Evolutionary conservation across 92 coral and sea anemone species (phyloP), one percentile per base, ranked within the genome.

Genomic region (Scolanthus callimorphus): DNA sequence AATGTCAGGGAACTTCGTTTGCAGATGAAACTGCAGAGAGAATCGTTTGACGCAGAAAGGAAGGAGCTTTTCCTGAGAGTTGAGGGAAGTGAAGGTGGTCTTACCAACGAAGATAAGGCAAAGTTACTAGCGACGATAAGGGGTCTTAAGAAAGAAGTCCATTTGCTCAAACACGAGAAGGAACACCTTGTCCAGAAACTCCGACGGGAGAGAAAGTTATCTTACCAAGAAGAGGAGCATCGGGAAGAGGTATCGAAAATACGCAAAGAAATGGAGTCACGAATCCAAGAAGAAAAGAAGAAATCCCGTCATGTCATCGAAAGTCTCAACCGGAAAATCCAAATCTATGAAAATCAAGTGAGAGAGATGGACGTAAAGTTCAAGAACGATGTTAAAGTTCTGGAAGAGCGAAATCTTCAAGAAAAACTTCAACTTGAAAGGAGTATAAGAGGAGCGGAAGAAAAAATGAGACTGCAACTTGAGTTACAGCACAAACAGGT

Each of bases 381-480:
- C 43, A 71, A 74, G 28, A 53, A 55, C 27, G 79, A 86, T 22
- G n/a, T 72, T 4, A 55, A 70, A 3, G 62, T 58, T 0, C 15
- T 81, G 25, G 89, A 81, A 45, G 29, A 60, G 21, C 66, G 67
- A 49, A 62, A 55, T 38, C 52, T 65, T 0, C 76, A 71, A 54
- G 76, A 81, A 34, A 77, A 75, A 62, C 62, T 70, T 39, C 76
- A 68, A 65, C 56, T 81, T 10, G 89, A 81, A 60, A 37, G 49
- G 15, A 63, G 59, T 30, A 6, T 73, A 11, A 72, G 73, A 52
- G 76, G 60, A 12, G 25, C 76, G 1, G 89, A 86, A 38, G 64
- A 61, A 26, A 45, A 46, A 23, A 49, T 82, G 9, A 74, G 69
- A 17, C 60, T 70, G 49, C 72, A 65, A 17, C 59, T 86, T 25